Conservation (phyloP, 2,797 vertebrate species). For the Sandelia bainsii region DNA sequence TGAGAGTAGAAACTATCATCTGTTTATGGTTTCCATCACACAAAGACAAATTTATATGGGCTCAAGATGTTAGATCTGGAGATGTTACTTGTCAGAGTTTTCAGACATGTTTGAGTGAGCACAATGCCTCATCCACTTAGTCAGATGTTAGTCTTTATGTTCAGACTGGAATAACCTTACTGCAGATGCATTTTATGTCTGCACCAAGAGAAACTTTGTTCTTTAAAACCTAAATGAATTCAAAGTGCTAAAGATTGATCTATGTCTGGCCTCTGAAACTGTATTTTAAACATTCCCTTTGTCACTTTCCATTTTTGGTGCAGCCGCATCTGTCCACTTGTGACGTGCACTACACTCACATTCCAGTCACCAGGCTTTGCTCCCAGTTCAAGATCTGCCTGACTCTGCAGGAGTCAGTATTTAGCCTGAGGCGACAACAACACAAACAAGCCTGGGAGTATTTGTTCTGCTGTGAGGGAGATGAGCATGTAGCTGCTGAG, state of each 20-base stretch:
- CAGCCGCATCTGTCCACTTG: neutral
- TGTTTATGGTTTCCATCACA: constrained; percentile 19
- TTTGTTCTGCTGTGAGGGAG: constrained; percentile 46
- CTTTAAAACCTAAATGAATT: constrained; percentile 7
- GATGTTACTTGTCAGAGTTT: neutral
- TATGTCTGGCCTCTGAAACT: neutral
- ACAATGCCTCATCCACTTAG: neutral
- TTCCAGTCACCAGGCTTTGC: neutral
- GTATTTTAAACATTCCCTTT: neutral
- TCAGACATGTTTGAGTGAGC: neutral
- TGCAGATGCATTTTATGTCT: constrained; percentile 4
- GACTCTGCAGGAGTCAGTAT: constrained; percentile 41
- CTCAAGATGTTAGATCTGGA: constrained; percentile 13
- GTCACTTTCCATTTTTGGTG: constrained; percentile 2
- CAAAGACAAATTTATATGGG: neutral
- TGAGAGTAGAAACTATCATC: neutral
- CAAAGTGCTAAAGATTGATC: neutral
- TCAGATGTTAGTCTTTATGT: neutral
- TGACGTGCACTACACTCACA: neutral
- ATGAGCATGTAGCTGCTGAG: constrained; percentile 39
- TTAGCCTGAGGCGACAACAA: constrained; percentile 25
- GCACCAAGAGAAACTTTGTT: neutral
- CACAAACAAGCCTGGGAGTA: constrained; percentile 12
- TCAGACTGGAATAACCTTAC: neutral
- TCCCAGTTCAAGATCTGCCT: neutral